Evolutionary conservation across 2,113 vertebrate genomes (phyloP), one percentile per base, ranked within the genome.

Genomic region (Equus quagga): DNA sequence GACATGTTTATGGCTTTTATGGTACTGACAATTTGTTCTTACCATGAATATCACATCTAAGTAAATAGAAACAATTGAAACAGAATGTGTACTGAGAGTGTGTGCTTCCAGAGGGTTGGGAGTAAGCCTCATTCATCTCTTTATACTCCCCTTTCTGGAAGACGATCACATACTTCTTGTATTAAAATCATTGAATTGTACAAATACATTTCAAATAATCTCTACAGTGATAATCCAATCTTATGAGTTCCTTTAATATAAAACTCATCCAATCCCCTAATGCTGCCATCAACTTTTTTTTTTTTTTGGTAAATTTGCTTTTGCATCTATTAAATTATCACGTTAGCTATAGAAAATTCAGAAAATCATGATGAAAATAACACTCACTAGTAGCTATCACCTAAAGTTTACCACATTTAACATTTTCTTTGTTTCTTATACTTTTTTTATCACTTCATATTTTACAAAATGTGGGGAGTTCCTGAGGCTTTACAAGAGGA

Each of bases 131-230:
- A 1, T 1, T 21, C 6, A 3, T 8, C 12, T 44, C 54, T 56
- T 17, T 12, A 33, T 1, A 18, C 3, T 21, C 24, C 1, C 0
- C 2, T 7, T 0, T 15, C 33, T 3, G 2, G n/a, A 46, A 80
- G 5, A 54, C 31, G 11, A 31, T 11, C 17, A 0, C 9, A 31
- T 5, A 5, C 18, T 46, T 80, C n/a, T 62, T 33, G 6, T 26
- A 17, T 41, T 54, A 89, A 70, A 72, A 75, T 31, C 21, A 81
- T 3, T 86, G 4, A 72, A 41, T 72, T n/a, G 0, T 15, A 14
- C 54, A 60, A 19, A 36, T 72, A 14, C 1, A 33, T 28, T 17
- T 76, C 21, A 85, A 10, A 82, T n/a, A 33, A 49, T 4, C 2
- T 62, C 70, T 92, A 9, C 6, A 15, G 2, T 58, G n/a, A 69